Conservation (phyloP, 2,113 vertebrate genomes). For the Carlito syrichta region DNA sequence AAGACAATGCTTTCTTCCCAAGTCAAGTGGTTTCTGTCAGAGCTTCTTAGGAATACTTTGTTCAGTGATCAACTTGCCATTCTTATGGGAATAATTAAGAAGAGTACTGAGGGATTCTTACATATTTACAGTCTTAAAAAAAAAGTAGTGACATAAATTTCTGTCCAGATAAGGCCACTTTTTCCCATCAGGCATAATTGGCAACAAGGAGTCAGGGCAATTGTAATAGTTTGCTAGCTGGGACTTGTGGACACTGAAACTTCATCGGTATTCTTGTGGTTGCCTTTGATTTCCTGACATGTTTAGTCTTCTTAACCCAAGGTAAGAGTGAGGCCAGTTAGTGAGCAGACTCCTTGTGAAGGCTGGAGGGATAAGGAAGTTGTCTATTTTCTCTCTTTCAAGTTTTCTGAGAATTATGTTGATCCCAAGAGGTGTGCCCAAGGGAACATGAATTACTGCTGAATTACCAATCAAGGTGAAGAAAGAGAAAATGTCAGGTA, state of each 20-base stretch:
- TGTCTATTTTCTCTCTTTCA: constrained; percentile 37
- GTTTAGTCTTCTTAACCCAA: constrained; percentile 25
- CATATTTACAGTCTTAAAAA: constrained; percentile 54
- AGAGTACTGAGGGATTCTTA: constrained; percentile 36
- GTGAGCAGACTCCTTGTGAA: not conserved
- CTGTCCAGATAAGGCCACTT: constrained; percentile 52
- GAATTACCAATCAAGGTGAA: constrained; percentile 63
- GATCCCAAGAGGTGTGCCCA: constrained; percentile 30
- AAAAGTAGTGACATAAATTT: constrained; percentile 67
- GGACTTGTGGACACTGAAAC: not conserved
- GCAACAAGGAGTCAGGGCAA: constrained; percentile 36
- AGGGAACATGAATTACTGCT: constrained; percentile 16
- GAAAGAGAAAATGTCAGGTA: constrained; percentile 67
- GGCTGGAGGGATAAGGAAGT: not conserved
- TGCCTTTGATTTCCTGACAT: not conserved
- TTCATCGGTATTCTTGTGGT: not conserved
- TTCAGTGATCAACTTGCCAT: constrained; percentile 51
- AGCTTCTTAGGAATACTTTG: constrained; percentile 57
- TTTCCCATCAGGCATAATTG: constrained; percentile 10
- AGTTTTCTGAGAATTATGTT: constrained; percentile 53
- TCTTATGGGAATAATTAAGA: constrained; percentile 69
- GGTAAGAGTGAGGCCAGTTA: constrained; percentile 9
- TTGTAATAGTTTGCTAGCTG: constrained; percentile 31
- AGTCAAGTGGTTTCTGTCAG: constrained; percentile 27
- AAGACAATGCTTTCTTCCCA: not conserved